Conservation (phyloP, 2,888 invertebrate species). For the Orgyia antiqua region DNA sequence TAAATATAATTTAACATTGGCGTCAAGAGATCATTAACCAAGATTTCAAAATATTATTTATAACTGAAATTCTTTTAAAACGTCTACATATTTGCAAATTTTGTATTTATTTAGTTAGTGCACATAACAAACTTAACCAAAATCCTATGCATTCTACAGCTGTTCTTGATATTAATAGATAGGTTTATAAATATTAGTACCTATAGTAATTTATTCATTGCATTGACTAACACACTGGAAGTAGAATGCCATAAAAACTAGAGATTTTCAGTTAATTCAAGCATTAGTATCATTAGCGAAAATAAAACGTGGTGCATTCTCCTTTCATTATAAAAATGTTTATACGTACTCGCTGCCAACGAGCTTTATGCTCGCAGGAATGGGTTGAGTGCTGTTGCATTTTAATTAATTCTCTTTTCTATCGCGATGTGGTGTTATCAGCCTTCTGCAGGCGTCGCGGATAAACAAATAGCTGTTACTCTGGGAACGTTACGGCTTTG, state of each 20-base stretch:
- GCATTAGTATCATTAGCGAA: conserved; percentile 27
- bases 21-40: conserved; percentile 36
- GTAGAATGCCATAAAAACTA: too few relatives aligned
- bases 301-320: conserved; percentile 32
- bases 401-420: conserved; percentile 77
- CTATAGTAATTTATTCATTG: too few relatives aligned
- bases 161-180: too few relatives aligned
- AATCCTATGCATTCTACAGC: too few relatives aligned
- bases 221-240: too few relatives aligned
- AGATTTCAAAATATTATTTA: too few relatives aligned
- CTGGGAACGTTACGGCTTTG: conserved; percentile 56
- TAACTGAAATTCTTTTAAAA: too few relatives aligned
- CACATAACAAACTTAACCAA: too few relatives aligned
- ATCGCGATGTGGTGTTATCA: conserved; percentile 72
- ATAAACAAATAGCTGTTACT: conserved; percentile 67
- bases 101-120: too few relatives aligned
- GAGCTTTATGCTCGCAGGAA: conserved; percentile 58
- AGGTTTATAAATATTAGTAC: too few relatives aligned
- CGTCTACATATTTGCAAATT: too few relatives aligned
- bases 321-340: conserved; percentile 45
- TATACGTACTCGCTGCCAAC: conserved; percentile 34
- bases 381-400: conserved; percentile 72
- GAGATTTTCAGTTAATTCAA: too few relatives aligned
- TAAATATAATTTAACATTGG: conserved; percentile 44
- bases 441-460: conserved; percentile 61